Evolutionary conservation across 1,140 invertebrate species (phyloP).

Genomic region (Diprion similis): DNA sequence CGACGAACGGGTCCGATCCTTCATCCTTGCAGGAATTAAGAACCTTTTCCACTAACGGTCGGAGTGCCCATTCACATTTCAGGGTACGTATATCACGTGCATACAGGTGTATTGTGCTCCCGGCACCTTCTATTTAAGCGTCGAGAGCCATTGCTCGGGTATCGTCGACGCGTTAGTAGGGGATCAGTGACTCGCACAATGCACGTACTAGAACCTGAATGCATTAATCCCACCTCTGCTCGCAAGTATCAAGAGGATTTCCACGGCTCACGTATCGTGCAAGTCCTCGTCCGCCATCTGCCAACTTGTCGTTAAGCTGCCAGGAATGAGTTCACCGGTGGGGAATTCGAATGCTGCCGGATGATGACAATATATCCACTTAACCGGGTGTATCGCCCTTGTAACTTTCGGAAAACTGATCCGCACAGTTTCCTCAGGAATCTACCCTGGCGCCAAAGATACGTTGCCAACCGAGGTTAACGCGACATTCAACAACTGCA

Average conservation of each 20-base stretch:
- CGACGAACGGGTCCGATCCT: too few species aligned
- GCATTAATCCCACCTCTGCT: constrained; percentile 14
- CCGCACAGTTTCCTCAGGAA: background rate
- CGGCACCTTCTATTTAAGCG: background rate
- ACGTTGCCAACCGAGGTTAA: too few species aligned
- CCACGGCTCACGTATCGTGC: background rate
- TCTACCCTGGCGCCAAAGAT: background rate
- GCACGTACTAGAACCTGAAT: constrained; percentile 9
- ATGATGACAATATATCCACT: too few species aligned
- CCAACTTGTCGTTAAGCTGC: constrained; percentile 30
- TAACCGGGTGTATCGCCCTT: too few species aligned
- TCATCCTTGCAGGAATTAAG: too few species aligned
- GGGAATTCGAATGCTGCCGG: too few species aligned
- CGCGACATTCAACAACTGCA: background rate
- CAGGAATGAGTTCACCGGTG: background rate
- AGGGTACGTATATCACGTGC: background rate
- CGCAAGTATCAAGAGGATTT: background rate
- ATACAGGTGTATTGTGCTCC: background rate
- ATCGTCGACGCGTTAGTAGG: background rate
- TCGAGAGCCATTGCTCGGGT: background rate
- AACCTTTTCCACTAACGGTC: background rate
- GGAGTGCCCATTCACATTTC: background rate
- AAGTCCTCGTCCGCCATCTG: constrained; percentile 19
- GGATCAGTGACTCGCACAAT: constrained; percentile 14
- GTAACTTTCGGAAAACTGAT: too few species aligned